Percentiles rank a stretch among this genome's conserved stretches.
Conservation (phyloP, 2,113 vertebrate species). For the Acrocephalus arundinaceus region DNA sequence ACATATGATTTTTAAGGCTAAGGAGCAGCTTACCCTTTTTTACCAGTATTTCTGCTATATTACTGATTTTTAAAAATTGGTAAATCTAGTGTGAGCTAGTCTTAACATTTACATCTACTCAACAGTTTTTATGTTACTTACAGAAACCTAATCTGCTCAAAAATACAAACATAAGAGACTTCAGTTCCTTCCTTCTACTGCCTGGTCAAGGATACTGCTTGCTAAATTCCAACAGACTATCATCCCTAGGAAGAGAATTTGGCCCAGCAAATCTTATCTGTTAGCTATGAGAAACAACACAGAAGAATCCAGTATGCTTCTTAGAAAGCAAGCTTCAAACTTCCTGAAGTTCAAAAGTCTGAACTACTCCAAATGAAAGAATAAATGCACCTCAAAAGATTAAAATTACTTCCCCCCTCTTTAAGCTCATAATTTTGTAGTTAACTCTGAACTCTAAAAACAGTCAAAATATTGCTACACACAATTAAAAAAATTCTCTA, state of each 20-base stretch:
- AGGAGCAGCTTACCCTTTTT: neutral
- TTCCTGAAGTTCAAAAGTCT: conserved; percentile 5
- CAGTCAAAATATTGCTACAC: neutral
- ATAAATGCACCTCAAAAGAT: neutral
- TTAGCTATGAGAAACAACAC: neutral
- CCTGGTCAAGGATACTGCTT: neutral
- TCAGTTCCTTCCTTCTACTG: neutral
- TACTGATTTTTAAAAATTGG: neutral
- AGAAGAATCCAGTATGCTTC: neutral
- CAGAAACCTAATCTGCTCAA: neutral
- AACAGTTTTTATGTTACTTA: neutral
- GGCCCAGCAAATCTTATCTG: neutral
- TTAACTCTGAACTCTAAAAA: neutral
- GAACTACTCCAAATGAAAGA: neutral
- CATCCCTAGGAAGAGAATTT: neutral
- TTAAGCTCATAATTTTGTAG: neutral
- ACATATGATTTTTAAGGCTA: neutral
- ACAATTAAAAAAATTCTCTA: neutral
- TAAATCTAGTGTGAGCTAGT: neutral
- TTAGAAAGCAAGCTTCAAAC: conserved; percentile 29
- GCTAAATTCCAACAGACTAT: neutral
- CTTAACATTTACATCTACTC: neutral
- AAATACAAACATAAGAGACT: neutral
- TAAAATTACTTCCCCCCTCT: neutral
- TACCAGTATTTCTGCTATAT: neutral